Percentiles rank a stretch among this genome's conserved stretches.
Evolutionary conservation across 2,113 vertebrate genomes (phyloP).

Genomic region (Tragelaphus imberbis): DNA sequence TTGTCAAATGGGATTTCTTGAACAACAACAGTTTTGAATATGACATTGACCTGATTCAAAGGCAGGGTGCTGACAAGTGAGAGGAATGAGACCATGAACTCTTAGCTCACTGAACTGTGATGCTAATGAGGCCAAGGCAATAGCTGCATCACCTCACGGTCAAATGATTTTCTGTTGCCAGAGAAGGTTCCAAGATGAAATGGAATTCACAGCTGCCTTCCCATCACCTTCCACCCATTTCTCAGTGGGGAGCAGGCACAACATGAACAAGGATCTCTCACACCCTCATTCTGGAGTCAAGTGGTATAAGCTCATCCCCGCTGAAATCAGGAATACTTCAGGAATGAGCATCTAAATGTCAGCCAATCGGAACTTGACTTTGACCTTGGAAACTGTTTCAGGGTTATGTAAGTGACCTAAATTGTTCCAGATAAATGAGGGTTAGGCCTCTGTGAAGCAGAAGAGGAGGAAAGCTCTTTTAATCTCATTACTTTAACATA

Average conservation of each 20-base stretch:
- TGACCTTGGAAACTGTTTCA: background rate
- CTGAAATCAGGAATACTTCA: background rate
- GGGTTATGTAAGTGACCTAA: background rate
- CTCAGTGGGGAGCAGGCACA: background rate
- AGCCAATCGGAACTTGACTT: background rate
- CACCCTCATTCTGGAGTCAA: background rate
- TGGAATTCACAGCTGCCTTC: background rate
- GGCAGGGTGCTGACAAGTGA: background rate
- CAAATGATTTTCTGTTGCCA: background rate
- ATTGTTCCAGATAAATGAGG: background rate
- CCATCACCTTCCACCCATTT: background rate
- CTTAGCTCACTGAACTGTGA: background rate
- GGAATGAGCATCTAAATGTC: background rate
- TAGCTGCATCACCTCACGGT: background rate
- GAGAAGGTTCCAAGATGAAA: background rate
- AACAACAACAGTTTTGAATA: background rate
- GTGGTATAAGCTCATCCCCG: background rate
- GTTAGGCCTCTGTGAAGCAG: background rate
- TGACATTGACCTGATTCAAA: background rate
- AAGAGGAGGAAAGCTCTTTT: background rate
- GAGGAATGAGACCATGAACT: background rate
- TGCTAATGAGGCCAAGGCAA: background rate
- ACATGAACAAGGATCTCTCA: background rate
- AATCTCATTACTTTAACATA: background rate
- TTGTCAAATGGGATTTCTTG: background rate